Evolutionary conservation across 2,113 vertebrate species (phyloP), one percentile per base, ranked within the genome.

Genomic region (Dasyprocta punctata): DNA sequence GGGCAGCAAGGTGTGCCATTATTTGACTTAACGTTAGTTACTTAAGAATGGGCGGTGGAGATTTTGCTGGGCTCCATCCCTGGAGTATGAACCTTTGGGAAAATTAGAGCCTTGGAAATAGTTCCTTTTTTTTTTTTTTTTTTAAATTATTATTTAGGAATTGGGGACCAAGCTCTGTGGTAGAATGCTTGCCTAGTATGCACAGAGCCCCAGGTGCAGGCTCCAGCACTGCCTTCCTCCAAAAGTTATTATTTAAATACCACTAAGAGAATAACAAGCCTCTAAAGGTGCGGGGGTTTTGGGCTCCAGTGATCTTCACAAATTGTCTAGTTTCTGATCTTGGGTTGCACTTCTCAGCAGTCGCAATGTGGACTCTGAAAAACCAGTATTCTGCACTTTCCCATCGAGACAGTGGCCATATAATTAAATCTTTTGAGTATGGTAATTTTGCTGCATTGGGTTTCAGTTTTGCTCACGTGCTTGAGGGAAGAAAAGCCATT

Each of bases 371-470:
- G 84, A 61, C 19, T 67, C 54, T 16, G 95, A 91, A 92, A 92
- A 92, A 69, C 85, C 82, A 81, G 63, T n/a, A 2, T 73, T 52
- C 90, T 92, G 90, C 71, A 36, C 60, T 88, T 98, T 95, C 77
- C 63, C 95, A 28, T 24, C 49, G 75, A 86, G 86, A 63, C 36
- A 11, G 85, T 1, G 36, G 95, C 94, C 17, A 0, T 93, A 16
- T 97, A 97, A 95, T 98, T 97, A 97, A n/a, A 92, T 84, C 58
- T 89, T 95, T 93, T 71, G 83, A 95, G 69, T 94, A 61, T 60
- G 86, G 56, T 95, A 92, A 30, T 96, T 97, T 98, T 96, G 97
- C 84, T 97, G 89, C 22, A 14, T 75, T 90, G 92, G 81, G 80
- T 89, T 98, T 98, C 96, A 90, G 71, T 77, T 71, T 16, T 94